Conservation (phyloP, 2,113 vertebrate species). For the Neotragus moschatus region DNA sequence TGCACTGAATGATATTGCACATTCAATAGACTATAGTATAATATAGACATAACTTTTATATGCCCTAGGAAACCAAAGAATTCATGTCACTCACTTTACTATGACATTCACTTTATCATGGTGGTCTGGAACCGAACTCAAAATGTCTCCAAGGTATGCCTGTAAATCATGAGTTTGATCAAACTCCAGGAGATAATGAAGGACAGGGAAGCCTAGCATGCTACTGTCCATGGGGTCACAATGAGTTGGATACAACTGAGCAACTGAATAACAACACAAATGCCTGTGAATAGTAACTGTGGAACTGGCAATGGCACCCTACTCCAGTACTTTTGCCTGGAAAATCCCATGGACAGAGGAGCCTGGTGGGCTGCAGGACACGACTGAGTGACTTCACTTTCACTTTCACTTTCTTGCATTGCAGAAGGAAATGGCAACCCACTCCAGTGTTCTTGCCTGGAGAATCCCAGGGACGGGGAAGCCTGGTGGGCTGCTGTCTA, state of each 20-base stretch:
- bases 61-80: neutral
- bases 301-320: too few species aligned
- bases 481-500: too few species aligned
- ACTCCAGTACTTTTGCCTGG: too few species aligned
- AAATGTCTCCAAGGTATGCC: neutral
- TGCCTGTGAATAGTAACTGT: neutral
- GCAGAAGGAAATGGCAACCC: too few species aligned
- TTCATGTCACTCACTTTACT: neutral
- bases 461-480: too few species aligned
- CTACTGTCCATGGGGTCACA: neutral
- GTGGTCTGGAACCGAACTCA: neutral
- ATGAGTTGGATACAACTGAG: neutral
- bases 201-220: neutral
- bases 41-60: neutral
- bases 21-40: neutral
- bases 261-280: neutral
- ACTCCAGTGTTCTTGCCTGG: too few species aligned
- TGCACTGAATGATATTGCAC: neutral
- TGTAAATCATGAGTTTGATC: neutral
- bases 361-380: too few species aligned
- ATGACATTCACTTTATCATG: neutral
- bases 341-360: too few species aligned
- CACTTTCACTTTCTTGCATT: too few species aligned
- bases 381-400: too few species aligned
- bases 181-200: neutral